Conservation (phyloP, 2,113 vertebrate genomes). For the Capricornis sumatraensis region DNA sequence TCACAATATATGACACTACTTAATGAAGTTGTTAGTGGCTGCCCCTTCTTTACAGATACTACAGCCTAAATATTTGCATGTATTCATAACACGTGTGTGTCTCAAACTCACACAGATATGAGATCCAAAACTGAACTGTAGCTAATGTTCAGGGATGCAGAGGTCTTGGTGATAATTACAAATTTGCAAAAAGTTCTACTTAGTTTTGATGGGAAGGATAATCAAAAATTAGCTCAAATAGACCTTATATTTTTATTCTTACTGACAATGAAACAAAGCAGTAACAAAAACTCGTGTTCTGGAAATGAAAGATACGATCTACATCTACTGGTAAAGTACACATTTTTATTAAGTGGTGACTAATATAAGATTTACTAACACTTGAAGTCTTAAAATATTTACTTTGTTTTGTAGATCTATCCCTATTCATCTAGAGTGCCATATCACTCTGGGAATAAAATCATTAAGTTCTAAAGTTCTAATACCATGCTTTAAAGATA, state of each 20-base stretch:
- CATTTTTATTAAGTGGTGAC: neutral
- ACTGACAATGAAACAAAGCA: neutral
- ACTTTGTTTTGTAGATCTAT: neutral
- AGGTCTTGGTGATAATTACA: neutral
- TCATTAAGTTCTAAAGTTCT: neutral
- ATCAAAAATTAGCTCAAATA: neutral
- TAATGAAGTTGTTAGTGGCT: neutral
- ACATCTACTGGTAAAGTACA: neutral
- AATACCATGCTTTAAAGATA: neutral
- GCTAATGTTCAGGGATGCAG: neutral
- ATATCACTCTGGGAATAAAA: neutral
- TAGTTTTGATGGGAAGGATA: conserved; percentile 7
- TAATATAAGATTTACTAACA: neutral
- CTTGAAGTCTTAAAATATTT: conserved; percentile 12
- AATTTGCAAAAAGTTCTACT: neutral
- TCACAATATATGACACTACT: neutral
- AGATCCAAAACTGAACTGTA: neutral
- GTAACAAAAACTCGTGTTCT: neutral
- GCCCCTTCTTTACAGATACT: neutral
- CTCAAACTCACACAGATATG: neutral
- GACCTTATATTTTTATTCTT: neutral
- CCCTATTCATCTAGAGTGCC: neutral
- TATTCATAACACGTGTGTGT: neutral
- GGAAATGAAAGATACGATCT: neutral
- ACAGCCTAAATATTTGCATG: neutral